Evolutionary conservation across 2,113 vertebrate genomes (phyloP), one percentile per base, ranked within the genome.

Genomic region (Zapornia atra): DNA sequence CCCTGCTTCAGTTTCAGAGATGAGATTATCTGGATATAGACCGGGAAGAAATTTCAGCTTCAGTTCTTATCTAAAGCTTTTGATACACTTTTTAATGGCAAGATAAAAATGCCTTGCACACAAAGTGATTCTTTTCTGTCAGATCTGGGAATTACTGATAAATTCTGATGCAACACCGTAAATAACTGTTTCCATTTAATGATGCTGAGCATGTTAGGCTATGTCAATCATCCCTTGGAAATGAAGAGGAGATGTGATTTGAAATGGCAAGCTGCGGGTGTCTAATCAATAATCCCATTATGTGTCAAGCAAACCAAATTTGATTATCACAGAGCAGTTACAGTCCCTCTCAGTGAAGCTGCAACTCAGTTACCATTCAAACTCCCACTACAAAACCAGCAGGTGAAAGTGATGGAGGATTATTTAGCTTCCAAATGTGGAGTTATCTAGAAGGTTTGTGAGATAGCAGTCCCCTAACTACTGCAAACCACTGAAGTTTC

Each of bases 261-360:
- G 85, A 97, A 96, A 94, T 86, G 92, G 92, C 92, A 96, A 93
- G 72, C 85, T 92, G 88, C 31, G 42, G 76, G 79, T 90, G 60
- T 92, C 92, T 96, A 95, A 97, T 97, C 96, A 96, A 97, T 96
- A 97, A 95, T 96, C 93, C 82, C 94, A 96, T 96, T 96, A 95
- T 92, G 85, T 94, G 94, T 91, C 93, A 93, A 93, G 94, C 88
- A 96, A 96, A 93, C 82, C 88, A 93, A 92, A 96, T 96, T 94
- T 96, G 92, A 96, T 96, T 95, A 91, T 86, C 85, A 88, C 56
- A 82, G 59, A 97, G 78, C 73, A 77, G 79, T 79, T 92, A 70
- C 83, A 86, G 56, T 90, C 76, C 24, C 31, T 36, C 18, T 86
- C 38, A 33, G 33, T 44, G 60, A 75, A 82, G 90, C 11, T 70